phyloP scores from a whole-genome alignment of 2,113 vertebrate genomes.

The Gnathonemus longibarbis region DNA sequence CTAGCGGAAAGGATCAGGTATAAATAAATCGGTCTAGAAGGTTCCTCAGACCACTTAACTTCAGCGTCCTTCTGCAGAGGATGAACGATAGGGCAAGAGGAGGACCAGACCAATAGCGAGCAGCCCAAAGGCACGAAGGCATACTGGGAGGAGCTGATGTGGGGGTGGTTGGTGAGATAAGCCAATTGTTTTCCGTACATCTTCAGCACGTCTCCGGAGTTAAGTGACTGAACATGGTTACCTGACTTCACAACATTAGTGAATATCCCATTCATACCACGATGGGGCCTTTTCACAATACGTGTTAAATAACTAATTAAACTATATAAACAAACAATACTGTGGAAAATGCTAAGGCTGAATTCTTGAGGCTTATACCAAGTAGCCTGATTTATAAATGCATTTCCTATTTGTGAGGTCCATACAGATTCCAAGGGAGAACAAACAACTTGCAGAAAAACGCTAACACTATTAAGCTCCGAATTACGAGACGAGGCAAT shows the following conservation, averaged over 20 bases:
- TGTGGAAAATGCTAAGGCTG: neutral
- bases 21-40: slow-evolving; percentile 25
- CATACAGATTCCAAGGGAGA: neutral
- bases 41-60: neutral
- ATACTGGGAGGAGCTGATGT: neutral
- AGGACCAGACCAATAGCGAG: neutral
- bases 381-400: neutral
- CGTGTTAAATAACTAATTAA: neutral
- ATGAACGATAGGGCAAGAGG: neutral
- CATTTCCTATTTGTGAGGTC: neutral
- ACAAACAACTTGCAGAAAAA: neutral
- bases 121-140: neutral
- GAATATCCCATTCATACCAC: neutral
- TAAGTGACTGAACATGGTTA: neutral
- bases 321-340: neutral
- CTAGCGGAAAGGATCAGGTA: slow-evolving; percentile 15
- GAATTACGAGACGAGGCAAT: neutral
- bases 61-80: neutral
- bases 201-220: neutral
- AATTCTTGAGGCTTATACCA: neutral
- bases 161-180: neutral
- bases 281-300: neutral
- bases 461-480: neutral
- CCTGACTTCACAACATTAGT: neutral
- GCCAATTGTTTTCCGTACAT: neutral